Conservation (phyloP, 2,888 invertebrate species). For the Melieria picta region DNA sequence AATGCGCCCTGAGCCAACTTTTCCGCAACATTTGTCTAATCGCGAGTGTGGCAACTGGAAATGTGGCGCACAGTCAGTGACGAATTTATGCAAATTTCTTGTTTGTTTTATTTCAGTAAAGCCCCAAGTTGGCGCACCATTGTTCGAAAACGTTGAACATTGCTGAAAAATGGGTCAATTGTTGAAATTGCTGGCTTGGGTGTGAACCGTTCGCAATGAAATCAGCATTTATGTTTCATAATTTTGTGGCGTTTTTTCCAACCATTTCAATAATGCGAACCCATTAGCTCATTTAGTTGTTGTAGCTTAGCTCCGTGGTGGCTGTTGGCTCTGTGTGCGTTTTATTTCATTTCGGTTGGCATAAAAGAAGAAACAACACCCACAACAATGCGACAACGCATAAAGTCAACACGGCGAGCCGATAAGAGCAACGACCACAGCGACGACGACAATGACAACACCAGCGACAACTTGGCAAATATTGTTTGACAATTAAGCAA, state of each 20-base stretch:
- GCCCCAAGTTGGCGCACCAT: too few species aligned
- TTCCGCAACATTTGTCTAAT: background rate
- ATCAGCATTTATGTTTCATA: background rate
- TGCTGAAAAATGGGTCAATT: too few species aligned
- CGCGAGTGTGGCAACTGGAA: background rate
- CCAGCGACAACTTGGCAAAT: conserved; percentile 27
- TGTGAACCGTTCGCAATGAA: conserved; percentile 1
- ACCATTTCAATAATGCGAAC: background rate
- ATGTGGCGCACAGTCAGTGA: conserved; percentile 6
- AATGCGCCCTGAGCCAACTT: background rate
- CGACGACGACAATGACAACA: background rate
- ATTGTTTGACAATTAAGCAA: conserved; percentile 31
- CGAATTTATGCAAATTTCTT: conserved; percentile 15
- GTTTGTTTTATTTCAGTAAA: background rate
- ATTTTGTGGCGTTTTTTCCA: background rate
- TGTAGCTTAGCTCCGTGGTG: background rate
- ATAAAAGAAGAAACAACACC: background rate
- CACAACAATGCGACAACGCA: background rate
- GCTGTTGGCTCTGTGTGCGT: background rate
- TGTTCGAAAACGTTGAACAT: too few species aligned
- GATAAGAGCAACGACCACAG: too few species aligned
- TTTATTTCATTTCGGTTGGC: background rate
- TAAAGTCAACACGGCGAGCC: background rate
- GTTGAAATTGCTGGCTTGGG: background rate
- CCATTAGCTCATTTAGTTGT: background rate